These are phyloP conservation scores for Formicarius rufipectus DNA, from an alignment of 2,113 vertebrate species.

Conservation along the genomic window DNA sequence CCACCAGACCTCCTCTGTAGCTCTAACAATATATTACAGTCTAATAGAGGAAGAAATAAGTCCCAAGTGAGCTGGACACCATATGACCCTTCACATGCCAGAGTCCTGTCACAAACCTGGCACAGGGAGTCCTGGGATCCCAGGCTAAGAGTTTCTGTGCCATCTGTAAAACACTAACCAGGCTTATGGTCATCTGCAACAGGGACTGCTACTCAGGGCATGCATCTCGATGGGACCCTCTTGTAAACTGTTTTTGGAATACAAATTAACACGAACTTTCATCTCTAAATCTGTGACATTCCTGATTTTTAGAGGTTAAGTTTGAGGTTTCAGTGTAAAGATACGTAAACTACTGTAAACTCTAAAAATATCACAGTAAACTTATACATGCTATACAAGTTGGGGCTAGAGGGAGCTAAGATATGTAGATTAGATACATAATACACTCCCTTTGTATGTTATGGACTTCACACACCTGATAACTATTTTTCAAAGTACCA, in stretches of 20 bases:
- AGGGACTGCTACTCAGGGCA: not conserved
- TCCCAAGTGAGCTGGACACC: not conserved
- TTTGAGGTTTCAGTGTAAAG: not conserved
- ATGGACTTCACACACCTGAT: not conserved
- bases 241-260: not conserved
- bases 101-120: not conserved
- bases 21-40: not conserved
- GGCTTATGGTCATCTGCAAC: not conserved
- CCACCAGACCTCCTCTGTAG: not conserved
- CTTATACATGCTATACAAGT: not conserved
- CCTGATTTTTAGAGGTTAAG: not conserved
- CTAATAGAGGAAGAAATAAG: not conserved
- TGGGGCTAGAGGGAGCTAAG: not conserved
- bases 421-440: not conserved
- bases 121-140: not conserved
- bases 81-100: not conserved
- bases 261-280: not conserved
- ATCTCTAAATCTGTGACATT: not conserved
- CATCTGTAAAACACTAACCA: not conserved
- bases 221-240: not conserved
- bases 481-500: not conserved
- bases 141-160: not conserved
- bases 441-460: not conserved
- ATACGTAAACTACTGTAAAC: accelerated
- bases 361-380: not conserved